Conservation (phyloP, 1,140 invertebrate species). For the Pachypeltis micranthus region DNA sequence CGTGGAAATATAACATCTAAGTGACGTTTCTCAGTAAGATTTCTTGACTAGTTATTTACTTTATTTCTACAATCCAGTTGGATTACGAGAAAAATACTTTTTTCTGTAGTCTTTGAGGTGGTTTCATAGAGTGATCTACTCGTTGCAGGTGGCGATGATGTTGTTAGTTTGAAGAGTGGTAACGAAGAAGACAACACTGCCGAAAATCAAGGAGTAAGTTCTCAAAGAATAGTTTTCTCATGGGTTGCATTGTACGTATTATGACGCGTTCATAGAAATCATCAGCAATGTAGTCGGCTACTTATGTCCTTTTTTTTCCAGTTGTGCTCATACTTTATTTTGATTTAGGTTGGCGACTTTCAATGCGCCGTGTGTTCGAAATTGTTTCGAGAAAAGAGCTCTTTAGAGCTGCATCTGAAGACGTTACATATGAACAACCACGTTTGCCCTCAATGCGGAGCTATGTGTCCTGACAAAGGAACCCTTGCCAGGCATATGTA, state of each 20-base stretch:
- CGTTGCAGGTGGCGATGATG: not conserved
- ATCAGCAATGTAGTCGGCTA: too few species aligned
- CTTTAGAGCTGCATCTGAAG: conserved; percentile 38
- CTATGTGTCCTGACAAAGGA: conserved; percentile 39
- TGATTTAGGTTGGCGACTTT: conserved; percentile 6
- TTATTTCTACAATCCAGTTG: too few species aligned
- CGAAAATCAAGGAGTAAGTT: not conserved
- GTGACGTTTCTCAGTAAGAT: too few species aligned
- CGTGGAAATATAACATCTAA: too few species aligned
- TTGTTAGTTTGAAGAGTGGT: not conserved
- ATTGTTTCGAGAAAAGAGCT: conserved; percentile 39
- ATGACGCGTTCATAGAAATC: too few species aligned
- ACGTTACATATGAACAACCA: conserved; percentile 38
- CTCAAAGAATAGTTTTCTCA: not conserved
- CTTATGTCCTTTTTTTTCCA: conserved; percentile 6
- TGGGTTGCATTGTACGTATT: not conserved
- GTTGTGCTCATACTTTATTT: not conserved
- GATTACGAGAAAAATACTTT: too few species aligned
- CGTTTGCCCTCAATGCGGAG: conserved; percentile 38
- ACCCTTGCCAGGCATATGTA: conserved; percentile 41
- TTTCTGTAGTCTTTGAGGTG: too few species aligned
- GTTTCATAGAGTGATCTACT: too few species aligned
- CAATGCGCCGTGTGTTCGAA: conserved; percentile 37
- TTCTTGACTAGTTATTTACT: too few species aligned
- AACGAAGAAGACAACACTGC: not conserved